phyloP scores from a whole-genome alignment of 1,140 invertebrate genomes.

The Maniola jurtina region DNA sequence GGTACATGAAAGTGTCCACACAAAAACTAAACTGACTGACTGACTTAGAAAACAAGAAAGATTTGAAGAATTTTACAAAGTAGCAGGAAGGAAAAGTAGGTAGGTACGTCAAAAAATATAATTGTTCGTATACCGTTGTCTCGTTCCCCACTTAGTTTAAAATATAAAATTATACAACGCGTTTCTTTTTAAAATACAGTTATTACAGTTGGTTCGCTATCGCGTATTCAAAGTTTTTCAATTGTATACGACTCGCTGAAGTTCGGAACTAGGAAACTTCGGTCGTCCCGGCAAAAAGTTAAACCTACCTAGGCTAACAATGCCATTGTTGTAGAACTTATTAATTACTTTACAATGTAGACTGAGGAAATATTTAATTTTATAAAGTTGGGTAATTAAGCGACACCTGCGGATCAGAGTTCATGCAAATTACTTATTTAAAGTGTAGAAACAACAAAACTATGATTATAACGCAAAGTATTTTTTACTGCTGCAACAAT shows the following conservation, averaged over 20 bases:
- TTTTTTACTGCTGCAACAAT: too few species aligned
- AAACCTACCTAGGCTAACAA: neutral
- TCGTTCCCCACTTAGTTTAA: neutral
- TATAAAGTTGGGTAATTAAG: neutral
- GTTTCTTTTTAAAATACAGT: conserved; percentile 10
- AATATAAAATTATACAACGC: conserved; percentile 1
- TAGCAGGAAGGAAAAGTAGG: too few species aligned
- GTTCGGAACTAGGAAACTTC: conserved; percentile 11
- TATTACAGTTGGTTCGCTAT: conserved; percentile 9
- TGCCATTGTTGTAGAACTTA: conserved; percentile 5
- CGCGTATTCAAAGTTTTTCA: conserved; percentile 15
- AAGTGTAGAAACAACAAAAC: too few species aligned
- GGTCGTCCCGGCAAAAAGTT: conserved; percentile 7
- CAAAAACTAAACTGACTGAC: too few species aligned
- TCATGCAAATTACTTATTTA: too few species aligned
- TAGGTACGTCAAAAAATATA: too few species aligned
- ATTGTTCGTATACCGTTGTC: too few species aligned
- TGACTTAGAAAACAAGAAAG: too few species aligned
- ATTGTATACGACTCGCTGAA: conserved; percentile 10
- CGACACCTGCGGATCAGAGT: neutral
- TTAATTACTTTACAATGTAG: conserved; percentile 3
- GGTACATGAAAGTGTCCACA: too few species aligned
- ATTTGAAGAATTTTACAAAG: too few species aligned
- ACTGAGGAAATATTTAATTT: neutral
- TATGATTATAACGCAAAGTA: too few species aligned